Conservation (phyloP, 1,140 invertebrate genomes). For the Drosophila punjabiensis region DNA sequence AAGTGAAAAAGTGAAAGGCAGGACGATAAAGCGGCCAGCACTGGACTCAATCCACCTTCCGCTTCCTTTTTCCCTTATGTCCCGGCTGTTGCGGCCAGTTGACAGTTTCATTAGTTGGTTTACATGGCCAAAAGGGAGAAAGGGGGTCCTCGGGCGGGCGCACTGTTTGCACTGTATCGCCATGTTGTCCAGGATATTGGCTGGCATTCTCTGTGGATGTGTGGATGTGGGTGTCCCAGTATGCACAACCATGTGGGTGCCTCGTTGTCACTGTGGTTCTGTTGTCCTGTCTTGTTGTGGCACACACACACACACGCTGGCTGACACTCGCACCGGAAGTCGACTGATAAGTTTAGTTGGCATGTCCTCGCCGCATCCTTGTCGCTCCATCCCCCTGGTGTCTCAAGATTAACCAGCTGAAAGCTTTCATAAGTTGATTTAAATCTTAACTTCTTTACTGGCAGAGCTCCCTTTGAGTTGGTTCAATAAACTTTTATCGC, state of each 20-base stretch:
- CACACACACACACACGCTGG: slow-evolving; percentile 10
- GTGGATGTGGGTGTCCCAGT: slow-evolving; percentile 15
- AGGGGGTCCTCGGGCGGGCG: slow-evolving; percentile 2
- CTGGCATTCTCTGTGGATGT: slow-evolving; percentile 37
- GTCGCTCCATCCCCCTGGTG: neutral
- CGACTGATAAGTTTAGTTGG: slow-evolving; percentile 75
- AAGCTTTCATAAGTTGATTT: slow-evolving; percentile 75
- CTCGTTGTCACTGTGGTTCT: slow-evolving; percentile 18
- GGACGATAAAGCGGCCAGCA: slow-evolving; percentile 28
- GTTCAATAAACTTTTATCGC: slow-evolving; percentile 22
- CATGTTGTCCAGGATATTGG: slow-evolving; percentile 81
- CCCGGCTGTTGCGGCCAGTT: slow-evolving; percentile 69
- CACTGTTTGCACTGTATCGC: slow-evolving; percentile 78
- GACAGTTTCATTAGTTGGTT: slow-evolving; percentile 83
- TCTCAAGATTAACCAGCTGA: slow-evolving; percentile 48
- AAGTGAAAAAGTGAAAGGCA: slow-evolving; percentile 35
- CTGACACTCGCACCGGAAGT: slow-evolving; percentile 61
- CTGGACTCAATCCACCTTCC: slow-evolving; percentile 31
- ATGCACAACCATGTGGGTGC: slow-evolving; percentile 29
- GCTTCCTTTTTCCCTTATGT: slow-evolving; percentile 9
- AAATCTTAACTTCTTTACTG: slow-evolving; percentile 57
- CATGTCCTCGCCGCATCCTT: slow-evolving; percentile 40
- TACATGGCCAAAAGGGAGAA: slow-evolving; percentile 55
- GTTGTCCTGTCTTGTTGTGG: slow-evolving; percentile 64
- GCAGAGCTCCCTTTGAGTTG: neutral